These are phyloP conservation scores for Leucophenga maculata DNA, from an alignment of 2,888 invertebrate species.

Conservation along the genomic window DNA sequence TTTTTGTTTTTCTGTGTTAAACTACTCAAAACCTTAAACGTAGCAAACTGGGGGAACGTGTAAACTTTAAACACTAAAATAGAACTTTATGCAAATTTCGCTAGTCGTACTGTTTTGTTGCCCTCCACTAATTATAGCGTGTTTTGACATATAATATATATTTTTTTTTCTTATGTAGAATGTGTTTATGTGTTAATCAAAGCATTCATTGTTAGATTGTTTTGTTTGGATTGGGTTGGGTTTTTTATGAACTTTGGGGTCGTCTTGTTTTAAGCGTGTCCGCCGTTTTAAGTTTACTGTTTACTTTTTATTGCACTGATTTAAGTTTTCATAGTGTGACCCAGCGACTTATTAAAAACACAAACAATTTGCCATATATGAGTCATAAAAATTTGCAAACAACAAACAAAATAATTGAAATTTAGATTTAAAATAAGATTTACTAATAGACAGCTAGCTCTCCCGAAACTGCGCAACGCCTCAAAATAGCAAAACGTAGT, in stretches of 20 bases:
- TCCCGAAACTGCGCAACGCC: no score
- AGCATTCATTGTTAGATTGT: constrained; percentile 1
- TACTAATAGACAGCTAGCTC: no score
- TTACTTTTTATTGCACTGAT: no score
- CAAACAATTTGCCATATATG: no score
- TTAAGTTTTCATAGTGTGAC: no score
- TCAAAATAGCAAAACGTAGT: no score
- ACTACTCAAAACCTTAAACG: neutral
- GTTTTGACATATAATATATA: neutral
- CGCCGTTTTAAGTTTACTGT: neutral
- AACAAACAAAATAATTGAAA: no score
- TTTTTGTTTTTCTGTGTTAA: no score
- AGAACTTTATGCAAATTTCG: constrained; percentile 23
- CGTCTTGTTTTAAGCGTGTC: constrained; percentile 4
- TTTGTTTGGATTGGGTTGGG: neutral
- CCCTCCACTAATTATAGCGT: neutral
- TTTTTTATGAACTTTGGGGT: constrained; percentile 16
- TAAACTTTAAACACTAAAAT: neutral
- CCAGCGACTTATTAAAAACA: no score
- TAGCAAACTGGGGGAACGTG: neutral
- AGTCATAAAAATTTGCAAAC: no score
- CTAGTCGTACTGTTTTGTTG: neutral
- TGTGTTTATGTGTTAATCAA: constrained; percentile 16
- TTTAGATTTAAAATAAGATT: no score
- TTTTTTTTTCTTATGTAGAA: neutral